A percentile compares a stretch with the other conserved stretches of the same genome.
phyloP scores from a whole-genome alignment of 2,888 invertebrate genomes.

The Tryphoninae sp. region DNA sequence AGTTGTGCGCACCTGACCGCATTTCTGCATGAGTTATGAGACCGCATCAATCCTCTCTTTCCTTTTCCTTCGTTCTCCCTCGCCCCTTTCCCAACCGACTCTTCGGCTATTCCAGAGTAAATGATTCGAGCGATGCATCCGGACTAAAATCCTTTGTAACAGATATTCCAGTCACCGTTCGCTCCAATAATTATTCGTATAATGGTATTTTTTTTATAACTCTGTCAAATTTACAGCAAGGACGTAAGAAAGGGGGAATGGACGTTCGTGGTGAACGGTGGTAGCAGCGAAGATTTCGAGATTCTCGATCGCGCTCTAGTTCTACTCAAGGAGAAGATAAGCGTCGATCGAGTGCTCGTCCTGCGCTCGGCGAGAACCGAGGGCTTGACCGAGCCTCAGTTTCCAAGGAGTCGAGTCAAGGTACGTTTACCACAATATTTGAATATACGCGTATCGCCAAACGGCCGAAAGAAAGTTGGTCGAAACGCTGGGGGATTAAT shows the following conservation, averaged over 20 bases:
- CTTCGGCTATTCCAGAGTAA: not conserved
- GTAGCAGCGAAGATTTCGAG: constrained; percentile 82
- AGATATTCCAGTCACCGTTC: constrained; percentile 1
- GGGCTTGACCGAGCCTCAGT: constrained; percentile 70
- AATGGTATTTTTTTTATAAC: not conserved
- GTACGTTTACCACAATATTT: constrained; percentile 64
- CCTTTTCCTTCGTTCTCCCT: constrained; percentile 44
- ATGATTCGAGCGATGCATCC: constrained; percentile 8
- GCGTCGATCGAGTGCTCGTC: constrained; percentile 74
- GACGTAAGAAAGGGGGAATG: constrained; percentile 82
- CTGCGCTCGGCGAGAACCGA: constrained; percentile 70
- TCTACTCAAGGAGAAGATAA: constrained; percentile 79
- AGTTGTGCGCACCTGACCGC: constrained; percentile 78
- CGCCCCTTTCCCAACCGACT: not conserved
- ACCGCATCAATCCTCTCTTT: constrained; percentile 71
- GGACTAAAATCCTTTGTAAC: constrained; percentile 42
- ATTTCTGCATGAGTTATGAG: constrained; percentile 75
- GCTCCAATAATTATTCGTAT: not conserved
- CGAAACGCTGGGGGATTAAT: constrained; percentile 11
- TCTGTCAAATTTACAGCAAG: constrained; percentile 75
- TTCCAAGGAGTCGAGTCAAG: constrained; percentile 77
- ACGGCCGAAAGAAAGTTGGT: constrained; percentile 20
- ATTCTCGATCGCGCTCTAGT: constrained; percentile 82
- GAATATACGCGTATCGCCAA: not conserved
- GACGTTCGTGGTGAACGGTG: constrained; percentile 82